phyloP scores from a whole-genome alignment of 35 echinoderm and acorn worm species.

The Apostichopus californicus region DNA sequence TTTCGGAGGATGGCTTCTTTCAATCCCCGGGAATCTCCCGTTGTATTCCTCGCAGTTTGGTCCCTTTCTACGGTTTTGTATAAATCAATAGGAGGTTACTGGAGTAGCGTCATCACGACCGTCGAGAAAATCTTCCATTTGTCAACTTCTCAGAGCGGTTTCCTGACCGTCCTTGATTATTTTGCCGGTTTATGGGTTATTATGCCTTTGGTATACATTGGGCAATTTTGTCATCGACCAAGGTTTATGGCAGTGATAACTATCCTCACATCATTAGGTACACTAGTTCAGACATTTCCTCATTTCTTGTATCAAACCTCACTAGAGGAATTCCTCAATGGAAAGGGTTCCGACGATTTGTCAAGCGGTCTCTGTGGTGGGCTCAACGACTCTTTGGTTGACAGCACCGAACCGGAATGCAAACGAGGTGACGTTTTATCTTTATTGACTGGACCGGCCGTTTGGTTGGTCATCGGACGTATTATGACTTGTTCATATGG shows the following conservation, averaged over 20 bases:
- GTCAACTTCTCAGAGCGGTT: slow-evolving; percentile 5
- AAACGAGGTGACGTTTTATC: not conserved
- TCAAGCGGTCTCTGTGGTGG: not conserved
- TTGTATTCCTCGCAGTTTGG: slow-evolving; percentile 14
- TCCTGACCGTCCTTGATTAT: not conserved
- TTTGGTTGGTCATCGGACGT: slow-evolving; percentile 16
- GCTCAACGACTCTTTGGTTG: not conserved
- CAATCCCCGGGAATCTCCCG: slow-evolving; percentile 9
- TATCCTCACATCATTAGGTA: not conserved
- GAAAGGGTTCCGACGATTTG: not conserved
- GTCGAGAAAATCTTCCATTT: slow-evolving; percentile 39
- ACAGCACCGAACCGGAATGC: not conserved
- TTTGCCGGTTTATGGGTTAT: not conserved
- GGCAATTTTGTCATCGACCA: slow-evolving; percentile 2
- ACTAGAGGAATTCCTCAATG: slow-evolving; percentile 1
- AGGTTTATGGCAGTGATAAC: not conserved
- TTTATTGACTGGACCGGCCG: not conserved
- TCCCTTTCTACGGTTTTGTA: not conserved
- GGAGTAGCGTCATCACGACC: slow-evolving; percentile 29
- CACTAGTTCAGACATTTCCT: slow-evolving; percentile 20
- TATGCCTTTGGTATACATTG: slow-evolving; percentile 29
- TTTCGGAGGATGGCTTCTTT: not conserved
- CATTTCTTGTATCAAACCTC: not conserved
- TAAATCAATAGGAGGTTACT: slow-evolving; percentile 11
- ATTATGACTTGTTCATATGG: not conserved